Conservation (phyloP, 2,113 vertebrate species). For the Balaenoptera acutorostrata region DNA sequence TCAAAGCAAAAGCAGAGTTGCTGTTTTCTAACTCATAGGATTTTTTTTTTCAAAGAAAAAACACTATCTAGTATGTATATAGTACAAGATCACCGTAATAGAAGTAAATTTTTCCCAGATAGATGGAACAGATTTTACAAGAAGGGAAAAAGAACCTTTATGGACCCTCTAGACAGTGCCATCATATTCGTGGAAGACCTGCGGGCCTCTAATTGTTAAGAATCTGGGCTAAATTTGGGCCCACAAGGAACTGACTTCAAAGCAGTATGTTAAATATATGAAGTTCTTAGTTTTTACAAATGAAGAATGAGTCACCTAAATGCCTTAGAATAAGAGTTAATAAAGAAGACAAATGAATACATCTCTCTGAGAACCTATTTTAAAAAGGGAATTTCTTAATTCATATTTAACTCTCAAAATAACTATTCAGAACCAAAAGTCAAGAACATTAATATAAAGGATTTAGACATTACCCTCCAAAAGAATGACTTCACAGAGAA, state of each 20-base stretch:
- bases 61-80: neutral
- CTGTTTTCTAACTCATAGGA: neutral
- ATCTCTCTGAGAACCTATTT: neutral
- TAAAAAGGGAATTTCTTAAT: conserved; percentile 25
- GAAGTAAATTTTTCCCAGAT: neutral
- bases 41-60: conserved; percentile 1
- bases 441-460: conserved; percentile 38
- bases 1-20: conserved; percentile 33
- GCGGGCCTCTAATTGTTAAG: neutral
- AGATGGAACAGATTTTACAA: neutral
- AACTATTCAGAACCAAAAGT: conserved; percentile 1
- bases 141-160: neutral
- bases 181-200: neutral
- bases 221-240: neutral
- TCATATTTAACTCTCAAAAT: conserved; percentile 22
- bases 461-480: conserved; percentile 72
- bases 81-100: neutral
- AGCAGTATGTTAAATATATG: neutral
- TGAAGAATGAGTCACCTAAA: neutral
- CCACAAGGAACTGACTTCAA: neutral
- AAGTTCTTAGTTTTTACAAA: conserved; percentile 6
- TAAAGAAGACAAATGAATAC: conserved; percentile 3
- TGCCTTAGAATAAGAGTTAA: neutral
- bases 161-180: neutral
- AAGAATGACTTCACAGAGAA: conserved; percentile 75